Evolutionary conservation across 2,797 vertebrate genomes (phyloP).

Genomic region (Notolepis coatsorum): DNA sequence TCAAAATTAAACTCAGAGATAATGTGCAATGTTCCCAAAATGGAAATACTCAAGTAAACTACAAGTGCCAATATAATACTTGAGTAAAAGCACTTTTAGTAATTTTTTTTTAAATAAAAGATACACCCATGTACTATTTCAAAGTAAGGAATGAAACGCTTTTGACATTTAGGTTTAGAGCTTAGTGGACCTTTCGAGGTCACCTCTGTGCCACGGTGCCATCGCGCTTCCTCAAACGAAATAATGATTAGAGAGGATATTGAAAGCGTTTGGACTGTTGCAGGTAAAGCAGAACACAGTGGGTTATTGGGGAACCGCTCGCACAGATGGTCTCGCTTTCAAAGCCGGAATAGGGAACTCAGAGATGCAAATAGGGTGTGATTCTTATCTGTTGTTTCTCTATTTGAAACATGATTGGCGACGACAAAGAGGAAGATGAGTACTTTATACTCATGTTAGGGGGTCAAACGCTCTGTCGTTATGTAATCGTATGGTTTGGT

Average conservation of each 20-base stretch:
- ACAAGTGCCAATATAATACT: too few species aligned
- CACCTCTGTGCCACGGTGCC: background rate
- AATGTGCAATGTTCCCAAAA: too few species aligned
- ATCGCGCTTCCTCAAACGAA: constrained; percentile 20
- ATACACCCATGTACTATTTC: too few species aligned
- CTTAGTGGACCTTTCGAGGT: background rate
- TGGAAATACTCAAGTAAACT: too few species aligned
- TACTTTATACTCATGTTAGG: background rate
- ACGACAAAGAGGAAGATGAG: constrained; percentile 61
- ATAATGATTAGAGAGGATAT: constrained; percentile 30
- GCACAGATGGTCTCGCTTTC: constrained; percentile 61
- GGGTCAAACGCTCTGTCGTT: too few species aligned
- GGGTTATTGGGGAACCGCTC: constrained; percentile 30
- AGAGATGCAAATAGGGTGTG: constrained; percentile 75
- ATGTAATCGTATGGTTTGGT: too few species aligned
- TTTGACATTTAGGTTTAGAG: background rate
- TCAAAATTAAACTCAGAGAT: too few species aligned
- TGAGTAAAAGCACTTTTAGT: too few species aligned
- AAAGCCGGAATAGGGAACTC: constrained; percentile 76
- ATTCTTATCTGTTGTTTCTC: constrained; percentile 70
- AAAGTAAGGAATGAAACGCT: background rate
- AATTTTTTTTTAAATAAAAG: too few species aligned
- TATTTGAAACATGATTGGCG: constrained; percentile 57
- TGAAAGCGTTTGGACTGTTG: constrained; percentile 33
- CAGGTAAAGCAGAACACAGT: constrained; percentile 75